A percentile compares a stretch with the other conserved stretches of the same genome.
Evolutionary conservation across 2,888 invertebrate species (phyloP).

Genomic region (Limnephilus marmoratus): DNA sequence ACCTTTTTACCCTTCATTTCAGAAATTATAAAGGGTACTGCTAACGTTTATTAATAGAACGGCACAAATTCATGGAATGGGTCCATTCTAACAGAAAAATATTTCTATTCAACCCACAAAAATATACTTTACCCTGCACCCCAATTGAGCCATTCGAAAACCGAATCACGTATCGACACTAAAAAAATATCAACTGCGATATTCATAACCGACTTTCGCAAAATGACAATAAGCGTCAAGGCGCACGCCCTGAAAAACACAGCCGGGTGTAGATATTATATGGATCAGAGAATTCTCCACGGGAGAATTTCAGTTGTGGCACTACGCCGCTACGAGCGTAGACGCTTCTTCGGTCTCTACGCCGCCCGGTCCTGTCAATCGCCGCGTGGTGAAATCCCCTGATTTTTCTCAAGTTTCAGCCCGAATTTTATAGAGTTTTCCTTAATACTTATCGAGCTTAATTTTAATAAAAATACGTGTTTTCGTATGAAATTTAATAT

Average conservation of each 20-base stretch:
- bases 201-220: constrained; percentile 17
- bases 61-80: not conserved
- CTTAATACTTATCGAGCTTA: not conserved
- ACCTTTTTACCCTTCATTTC: not conserved
- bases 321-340: constrained; percentile 58
- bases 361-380: not conserved
- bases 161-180: not conserved
- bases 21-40: not conserved
- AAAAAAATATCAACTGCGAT: constrained; percentile 17
- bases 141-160: not conserved
- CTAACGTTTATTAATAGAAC: not conserved
- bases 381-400: not conserved
- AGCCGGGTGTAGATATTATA: constrained; percentile 41
- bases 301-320: constrained; percentile 53
- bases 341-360: constrained; percentile 36
- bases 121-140: not conserved
- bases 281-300: constrained; percentile 33
- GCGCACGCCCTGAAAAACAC: constrained; percentile 48
- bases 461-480: not conserved
- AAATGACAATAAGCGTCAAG: constrained; percentile 31
- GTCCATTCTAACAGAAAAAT: not conserved
- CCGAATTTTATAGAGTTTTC: not conserved
- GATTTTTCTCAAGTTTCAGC: not conserved
- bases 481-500: not conserved
- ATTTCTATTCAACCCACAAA: not conserved